Base-by-base conservation (phyloP, 2,888 invertebrate genomes). In the Drosophila yooni region DNA sequence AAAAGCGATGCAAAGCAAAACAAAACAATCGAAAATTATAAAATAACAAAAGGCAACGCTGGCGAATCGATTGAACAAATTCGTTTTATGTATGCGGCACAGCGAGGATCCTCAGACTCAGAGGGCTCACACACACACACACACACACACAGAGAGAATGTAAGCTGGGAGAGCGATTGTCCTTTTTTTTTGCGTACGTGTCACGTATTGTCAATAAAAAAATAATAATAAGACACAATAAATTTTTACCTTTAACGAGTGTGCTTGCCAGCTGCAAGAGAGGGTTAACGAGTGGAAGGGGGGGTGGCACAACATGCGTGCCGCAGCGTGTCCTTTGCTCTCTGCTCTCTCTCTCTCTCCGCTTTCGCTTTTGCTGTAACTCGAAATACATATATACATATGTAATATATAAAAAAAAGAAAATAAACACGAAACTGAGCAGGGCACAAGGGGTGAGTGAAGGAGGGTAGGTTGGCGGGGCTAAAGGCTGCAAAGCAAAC, bases 191-290 rank as follows among this genome's bases (percentile, higher is more conserved):
- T 82, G 82, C 76, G 80, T 88, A 86, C 88, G 91, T 89, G 91
- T 92, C 91, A 92, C 92, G 92, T 91, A 90, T 83, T 88, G 89
- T 88, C 91, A 91, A 91, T 91, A 92, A 91, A 89, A 92, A 91
- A 90, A 91, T 90, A 92, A 92, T 87, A 92, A 91, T 83, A 90
- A 89, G 91, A 80, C 90, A 92, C 90, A 89, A 91, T 88, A 91
- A 89, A 92, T 91, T 92, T 79, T 78, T 85, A 89, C 91, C 91
- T 91, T 88, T 89, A 91, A 88, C 88, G 83, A 84, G 82, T 46
- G 53, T 40, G 52, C 36, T 27, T 46, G 52, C 18, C 38, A 27
- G 38, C 46, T 63, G 54, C 53, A 71, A 62, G 75, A 36, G 59
- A 29, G 43, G 36, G 5, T 46, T 46, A 29, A 27, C 25, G n/a